A percentile compares a stretch with the other conserved stretches of the same genome.
These are phyloP conservation scores for Epizoanthus ramosus DNA, from an alignment of 92 coral and sea anemone genomes.

Conservation along the genomic window DNA sequence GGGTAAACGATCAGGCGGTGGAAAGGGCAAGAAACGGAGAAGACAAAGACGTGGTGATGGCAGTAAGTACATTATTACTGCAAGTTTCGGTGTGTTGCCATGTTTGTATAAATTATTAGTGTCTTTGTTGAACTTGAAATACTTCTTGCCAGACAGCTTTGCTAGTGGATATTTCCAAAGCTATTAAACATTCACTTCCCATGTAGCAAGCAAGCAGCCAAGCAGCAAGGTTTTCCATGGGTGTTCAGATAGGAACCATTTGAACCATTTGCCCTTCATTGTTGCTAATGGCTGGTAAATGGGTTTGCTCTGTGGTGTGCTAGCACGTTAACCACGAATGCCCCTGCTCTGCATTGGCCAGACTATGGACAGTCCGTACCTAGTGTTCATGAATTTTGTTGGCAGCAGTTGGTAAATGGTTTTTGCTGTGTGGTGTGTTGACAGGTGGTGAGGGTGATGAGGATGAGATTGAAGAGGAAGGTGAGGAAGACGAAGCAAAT, in stretches of 20 bases:
- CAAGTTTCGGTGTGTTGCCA: neutral
- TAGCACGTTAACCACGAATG: too few relatives aligned
- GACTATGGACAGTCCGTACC: too few relatives aligned
- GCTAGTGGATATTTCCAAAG: too few relatives aligned
- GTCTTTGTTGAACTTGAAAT: neutral
- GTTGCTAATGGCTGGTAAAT: too few relatives aligned
- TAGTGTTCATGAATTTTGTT: too few relatives aligned
- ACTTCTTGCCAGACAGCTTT: neutral
- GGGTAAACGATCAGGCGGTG: constrained; percentile 65
- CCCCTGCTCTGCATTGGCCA: too few relatives aligned
- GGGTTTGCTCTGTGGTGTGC: too few relatives aligned
- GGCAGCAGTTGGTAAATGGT: neutral
- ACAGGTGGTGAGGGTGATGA: constrained; percentile 67
- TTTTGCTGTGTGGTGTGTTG: constrained; percentile 3
- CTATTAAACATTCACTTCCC: too few relatives aligned
- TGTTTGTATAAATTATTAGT: neutral
- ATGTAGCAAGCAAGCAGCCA: too few relatives aligned
- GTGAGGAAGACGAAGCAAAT: constrained; percentile 59
- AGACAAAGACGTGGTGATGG: constrained; percentile 68
- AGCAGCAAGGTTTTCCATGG: too few relatives aligned
- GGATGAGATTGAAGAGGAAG: constrained; percentile 81
- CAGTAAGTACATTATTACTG: constrained; percentile 30
- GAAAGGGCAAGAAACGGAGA: constrained; percentile 54
- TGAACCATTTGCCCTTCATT: too few relatives aligned
- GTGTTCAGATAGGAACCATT: too few relatives aligned